Percentiles rank a stretch among this genome's conserved stretches.
phyloP scores from a whole-genome alignment of 2,113 vertebrate species.

The Ciconia maguari region DNA sequence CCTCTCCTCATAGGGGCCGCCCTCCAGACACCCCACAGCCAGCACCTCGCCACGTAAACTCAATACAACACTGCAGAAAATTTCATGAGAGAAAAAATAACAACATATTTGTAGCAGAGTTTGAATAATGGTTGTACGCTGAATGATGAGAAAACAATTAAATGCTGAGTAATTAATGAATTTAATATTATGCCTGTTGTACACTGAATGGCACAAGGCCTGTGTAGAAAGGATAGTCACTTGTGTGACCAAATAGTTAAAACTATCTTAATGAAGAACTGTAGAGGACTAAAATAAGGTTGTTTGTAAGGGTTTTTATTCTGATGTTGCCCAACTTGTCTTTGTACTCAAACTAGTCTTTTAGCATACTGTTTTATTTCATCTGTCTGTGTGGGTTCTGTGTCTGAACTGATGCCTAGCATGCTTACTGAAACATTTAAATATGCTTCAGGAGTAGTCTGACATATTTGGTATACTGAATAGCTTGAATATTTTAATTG shows the following conservation, averaged over 20 bases:
- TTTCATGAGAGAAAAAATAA: neutral
- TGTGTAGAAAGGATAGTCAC: neutral
- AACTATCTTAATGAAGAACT: neutral
- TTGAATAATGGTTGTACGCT: neutral
- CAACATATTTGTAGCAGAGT: neutral
- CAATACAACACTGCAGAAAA: neutral
- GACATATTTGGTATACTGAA: neutral
- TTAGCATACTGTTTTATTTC: neutral
- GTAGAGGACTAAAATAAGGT: neutral
- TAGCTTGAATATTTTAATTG: neutral
- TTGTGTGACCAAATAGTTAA: neutral
- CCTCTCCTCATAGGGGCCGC: neutral
- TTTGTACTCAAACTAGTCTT: neutral
- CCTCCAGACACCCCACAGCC: neutral
- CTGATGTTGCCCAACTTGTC: neutral
- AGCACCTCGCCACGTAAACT: rapidly evolving
- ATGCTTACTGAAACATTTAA: neutral
- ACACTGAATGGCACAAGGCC: neutral
- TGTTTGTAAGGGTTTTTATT: neutral
- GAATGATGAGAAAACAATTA: neutral
- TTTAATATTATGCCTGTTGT: neutral
- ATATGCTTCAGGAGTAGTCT: neutral
- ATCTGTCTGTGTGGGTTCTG: neutral
- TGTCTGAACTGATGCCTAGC: neutral
- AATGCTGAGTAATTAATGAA: neutral